phyloP scores from a whole-genome alignment of 2,888 invertebrate species.

The Volucella zonaria region DNA sequence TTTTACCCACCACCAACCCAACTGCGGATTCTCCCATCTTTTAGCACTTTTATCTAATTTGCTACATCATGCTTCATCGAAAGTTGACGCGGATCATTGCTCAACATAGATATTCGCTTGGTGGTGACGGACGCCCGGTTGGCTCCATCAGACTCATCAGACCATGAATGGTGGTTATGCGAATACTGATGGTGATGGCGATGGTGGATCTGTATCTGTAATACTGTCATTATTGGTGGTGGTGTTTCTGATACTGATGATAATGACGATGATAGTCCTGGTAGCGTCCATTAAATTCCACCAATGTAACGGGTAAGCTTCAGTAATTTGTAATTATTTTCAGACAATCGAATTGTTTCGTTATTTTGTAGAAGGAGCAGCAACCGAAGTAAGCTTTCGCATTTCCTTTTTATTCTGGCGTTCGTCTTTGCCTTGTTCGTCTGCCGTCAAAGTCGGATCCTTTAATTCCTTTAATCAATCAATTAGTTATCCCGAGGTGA shows the following conservation, averaged over 20 bases:
- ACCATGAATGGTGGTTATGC: constrained; percentile 33
- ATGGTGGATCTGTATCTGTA: background rate
- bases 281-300: constrained; percentile 1
- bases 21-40: background rate
- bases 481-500: constrained; percentile 72
- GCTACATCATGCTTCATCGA: constrained; percentile 66
- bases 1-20: background rate
- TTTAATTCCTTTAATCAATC: constrained; percentile 73
- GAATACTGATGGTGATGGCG: constrained; percentile 12
- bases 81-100: constrained; percentile 61
- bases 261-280: too few species aligned
- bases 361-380: constrained; percentile 39
- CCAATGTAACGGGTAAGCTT: constrained; percentile 31
- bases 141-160: constrained; percentile 20
- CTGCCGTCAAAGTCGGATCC: constrained; percentile 60
- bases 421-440: constrained; percentile 31
- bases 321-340: constrained; percentile 70
- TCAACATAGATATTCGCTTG: background rate
- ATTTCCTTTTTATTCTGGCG: background rate
- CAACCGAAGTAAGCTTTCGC: constrained; percentile 12
- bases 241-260: constrained; percentile 5
- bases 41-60: constrained; percentile 61
- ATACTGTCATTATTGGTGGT: background rate
- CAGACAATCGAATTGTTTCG: constrained; percentile 61
- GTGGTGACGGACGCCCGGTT: constrained; percentile 8